Evolutionary conservation across 1,140 invertebrate genomes (phyloP).

Genomic region (Brachystomella parvula): DNA sequence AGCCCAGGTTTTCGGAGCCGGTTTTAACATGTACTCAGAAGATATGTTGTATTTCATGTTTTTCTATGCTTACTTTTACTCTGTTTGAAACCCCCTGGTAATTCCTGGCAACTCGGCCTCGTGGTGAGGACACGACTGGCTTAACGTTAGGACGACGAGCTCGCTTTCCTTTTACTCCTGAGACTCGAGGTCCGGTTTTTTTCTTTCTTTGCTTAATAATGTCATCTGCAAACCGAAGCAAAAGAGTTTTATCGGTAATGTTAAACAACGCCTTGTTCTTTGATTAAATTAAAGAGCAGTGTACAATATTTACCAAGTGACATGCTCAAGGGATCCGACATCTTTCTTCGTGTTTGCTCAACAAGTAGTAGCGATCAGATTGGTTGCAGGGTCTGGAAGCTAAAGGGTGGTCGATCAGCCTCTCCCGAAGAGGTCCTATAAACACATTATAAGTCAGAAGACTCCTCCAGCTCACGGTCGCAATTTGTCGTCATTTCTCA

Average conservation of each 20-base stretch:
- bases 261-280: neutral
- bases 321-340: constrained; percentile 15
- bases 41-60: too few relatives aligned
- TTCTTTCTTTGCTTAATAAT: constrained; percentile 27
- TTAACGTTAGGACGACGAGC: neutral
- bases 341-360: neutral
- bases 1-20: too few relatives aligned
- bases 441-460: too few relatives aligned
- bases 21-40: too few relatives aligned
- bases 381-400: too few relatives aligned
- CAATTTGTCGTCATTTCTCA: too few relatives aligned
- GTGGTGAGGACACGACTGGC: too few relatives aligned
- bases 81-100: neutral
- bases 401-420: too few relatives aligned
- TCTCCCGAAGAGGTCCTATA: too few relatives aligned
- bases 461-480: too few relatives aligned
- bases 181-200: neutral
- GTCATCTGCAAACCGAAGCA: constrained; percentile 23
- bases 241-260: neutral
- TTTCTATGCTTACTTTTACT: too few relatives aligned
- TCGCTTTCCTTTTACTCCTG: neutral
- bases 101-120: neutral
- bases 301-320: neutral
- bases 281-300: neutral
- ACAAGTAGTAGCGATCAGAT: too few relatives aligned